Conservation (phyloP, 2,797 vertebrate species). For the Acrossocheilus fasciatus region DNA sequence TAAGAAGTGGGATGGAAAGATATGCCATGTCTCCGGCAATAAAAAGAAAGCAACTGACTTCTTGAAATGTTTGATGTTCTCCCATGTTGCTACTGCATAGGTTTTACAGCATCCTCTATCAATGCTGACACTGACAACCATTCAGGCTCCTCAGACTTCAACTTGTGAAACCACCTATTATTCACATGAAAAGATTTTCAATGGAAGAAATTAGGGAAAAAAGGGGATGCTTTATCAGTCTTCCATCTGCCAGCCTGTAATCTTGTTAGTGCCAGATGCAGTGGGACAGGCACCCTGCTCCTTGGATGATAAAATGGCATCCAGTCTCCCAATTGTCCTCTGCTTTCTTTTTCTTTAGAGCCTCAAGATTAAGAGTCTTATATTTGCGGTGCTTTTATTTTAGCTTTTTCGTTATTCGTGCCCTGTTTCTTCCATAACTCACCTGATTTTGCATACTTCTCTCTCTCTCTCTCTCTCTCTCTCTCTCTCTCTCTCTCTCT, state of each 20-base stretch:
- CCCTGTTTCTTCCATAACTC: background rate
- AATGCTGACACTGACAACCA: constrained; percentile 14
- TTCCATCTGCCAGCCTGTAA: constrained; percentile 56
- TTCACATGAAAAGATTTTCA: constrained; percentile 43
- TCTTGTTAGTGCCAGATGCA: constrained; percentile 50
- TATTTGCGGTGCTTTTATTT: constrained; percentile 19
- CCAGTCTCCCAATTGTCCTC: constrained; percentile 23
- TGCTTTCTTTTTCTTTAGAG: constrained; percentile 27
- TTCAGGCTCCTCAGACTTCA: constrained; percentile 1
- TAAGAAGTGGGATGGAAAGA: background rate
- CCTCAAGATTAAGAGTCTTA: background rate
- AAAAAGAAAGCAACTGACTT: background rate
- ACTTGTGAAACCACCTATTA: constrained; percentile 38
- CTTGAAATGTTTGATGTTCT: constrained; percentile 3
- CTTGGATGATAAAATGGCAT: constrained; percentile 52
- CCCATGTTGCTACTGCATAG: background rate
- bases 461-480: background rate
- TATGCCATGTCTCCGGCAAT: background rate
- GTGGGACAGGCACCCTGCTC: constrained; percentile 47
- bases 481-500: no score
- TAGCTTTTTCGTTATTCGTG: constrained; percentile 16
- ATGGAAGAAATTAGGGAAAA: constrained; percentile 44
- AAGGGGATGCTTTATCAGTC: constrained; percentile 50
- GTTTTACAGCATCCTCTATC: background rate
- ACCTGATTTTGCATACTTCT: background rate